phyloP scores from a whole-genome alignment of 2,113 vertebrate species.

The Cheilinus undulatus region DNA sequence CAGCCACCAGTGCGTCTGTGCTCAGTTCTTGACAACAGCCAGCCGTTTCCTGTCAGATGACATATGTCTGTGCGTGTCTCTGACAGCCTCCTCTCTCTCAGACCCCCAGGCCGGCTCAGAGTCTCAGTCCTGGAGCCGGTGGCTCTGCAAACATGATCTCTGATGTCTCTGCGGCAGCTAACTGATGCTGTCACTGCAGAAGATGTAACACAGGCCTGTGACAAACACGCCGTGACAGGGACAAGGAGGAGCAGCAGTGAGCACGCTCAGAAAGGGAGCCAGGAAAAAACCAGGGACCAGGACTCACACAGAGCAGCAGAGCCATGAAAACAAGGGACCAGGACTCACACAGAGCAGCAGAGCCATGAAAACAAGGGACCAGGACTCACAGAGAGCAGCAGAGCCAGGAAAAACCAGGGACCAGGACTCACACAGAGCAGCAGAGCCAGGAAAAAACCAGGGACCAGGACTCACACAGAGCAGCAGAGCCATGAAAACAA shows the following conservation, averaged over 20 bases:
- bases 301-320: constrained; percentile 4
- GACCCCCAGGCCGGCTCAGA: constrained; percentile 69
- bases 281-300: constrained; percentile 14
- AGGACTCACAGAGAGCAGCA: too few relatives aligned
- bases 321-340: constrained; percentile 10
- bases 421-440: too few relatives aligned
- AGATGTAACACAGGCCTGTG: constrained; percentile 57
- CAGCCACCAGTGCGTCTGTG: constrained; percentile 68
- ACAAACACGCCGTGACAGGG: constrained; percentile 78
- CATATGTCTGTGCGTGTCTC: constrained; percentile 72
- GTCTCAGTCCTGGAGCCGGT: constrained; percentile 72
- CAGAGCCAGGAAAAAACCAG: too few relatives aligned
- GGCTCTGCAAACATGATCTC: constrained; percentile 78
- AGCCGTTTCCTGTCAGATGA: constrained; percentile 79
- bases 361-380: too few relatives aligned
- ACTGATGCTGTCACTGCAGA: constrained; percentile 81
- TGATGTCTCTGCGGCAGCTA: constrained; percentile 80
- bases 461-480: too few relatives aligned
- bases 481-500: too few relatives aligned
- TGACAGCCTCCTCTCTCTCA: constrained; percentile 80
- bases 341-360: too few relatives aligned
- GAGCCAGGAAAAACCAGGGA: too few relatives aligned
- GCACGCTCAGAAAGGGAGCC: constrained; percentile 7
- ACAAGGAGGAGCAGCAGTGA: constrained; percentile 50
- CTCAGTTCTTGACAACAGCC: constrained; percentile 58